Percentiles rank a stretch among this genome's conserved stretches.
phyloP scores from a whole-genome alignment of 1,140 invertebrate species.

The Cydia strobilella region DNA sequence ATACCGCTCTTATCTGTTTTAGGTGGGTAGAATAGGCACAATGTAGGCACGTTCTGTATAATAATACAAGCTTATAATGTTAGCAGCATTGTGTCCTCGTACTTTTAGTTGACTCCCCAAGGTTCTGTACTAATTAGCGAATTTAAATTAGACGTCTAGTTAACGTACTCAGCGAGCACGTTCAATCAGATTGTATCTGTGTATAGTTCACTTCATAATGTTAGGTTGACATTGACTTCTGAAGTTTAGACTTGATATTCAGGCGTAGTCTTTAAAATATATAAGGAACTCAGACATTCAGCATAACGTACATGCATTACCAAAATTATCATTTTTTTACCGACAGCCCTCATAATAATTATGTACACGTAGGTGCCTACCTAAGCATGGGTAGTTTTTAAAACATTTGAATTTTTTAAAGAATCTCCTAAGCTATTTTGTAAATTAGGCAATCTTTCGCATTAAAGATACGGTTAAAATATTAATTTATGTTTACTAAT shows the following conservation, averaged over 20 bases:
- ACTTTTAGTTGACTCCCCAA: conserved; percentile 12
- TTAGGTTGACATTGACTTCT: neutral
- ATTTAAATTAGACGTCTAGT: conserved; percentile 31
- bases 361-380: no score
- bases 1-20: neutral
- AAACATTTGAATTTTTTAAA: no score
- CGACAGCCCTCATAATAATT: no score
- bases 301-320: no score
- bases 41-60: neutral
- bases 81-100: neutral
- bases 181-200: conserved; percentile 27
- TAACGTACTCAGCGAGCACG: conserved; percentile 26
- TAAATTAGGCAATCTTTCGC: no score
- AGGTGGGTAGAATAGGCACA: neutral
- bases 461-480: no score
- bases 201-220: neutral
- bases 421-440: no score
- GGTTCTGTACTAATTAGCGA: conserved; percentile 25
- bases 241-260: neutral
- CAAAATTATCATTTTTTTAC: no score
- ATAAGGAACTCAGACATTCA: no score
- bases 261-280: neutral
- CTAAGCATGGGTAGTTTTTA: no score
- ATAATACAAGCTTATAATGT: neutral
- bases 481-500: no score